These are phyloP conservation scores for Athene noctua DNA, from an alignment of 2,113 vertebrate species.

Conservation along the genomic window DNA sequence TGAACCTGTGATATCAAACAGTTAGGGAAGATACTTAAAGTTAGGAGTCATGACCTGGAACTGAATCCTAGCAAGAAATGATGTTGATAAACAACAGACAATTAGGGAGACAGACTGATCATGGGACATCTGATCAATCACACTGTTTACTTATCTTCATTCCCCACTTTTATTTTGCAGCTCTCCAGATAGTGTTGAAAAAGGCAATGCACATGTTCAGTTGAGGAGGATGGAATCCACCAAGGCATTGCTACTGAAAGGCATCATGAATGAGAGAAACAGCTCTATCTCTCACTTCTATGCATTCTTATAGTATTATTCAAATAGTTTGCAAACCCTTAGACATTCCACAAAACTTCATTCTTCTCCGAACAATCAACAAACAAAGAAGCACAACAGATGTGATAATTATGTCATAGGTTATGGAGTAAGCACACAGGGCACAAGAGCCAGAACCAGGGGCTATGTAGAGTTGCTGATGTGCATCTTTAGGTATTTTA, in stretches of 20 bases:
- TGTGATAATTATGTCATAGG: background rate
- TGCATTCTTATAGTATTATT: background rate
- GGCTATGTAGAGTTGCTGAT: background rate
- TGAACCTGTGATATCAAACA: background rate
- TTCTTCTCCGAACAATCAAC: background rate
- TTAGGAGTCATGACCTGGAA: background rate
- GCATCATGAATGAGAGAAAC: background rate
- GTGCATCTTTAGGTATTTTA: background rate
- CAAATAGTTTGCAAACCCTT: background rate
- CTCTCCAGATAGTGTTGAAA: background rate
- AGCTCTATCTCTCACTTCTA: background rate
- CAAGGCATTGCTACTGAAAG: background rate
- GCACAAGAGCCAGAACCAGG: background rate
- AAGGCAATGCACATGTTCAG: background rate
- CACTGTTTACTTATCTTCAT: background rate
- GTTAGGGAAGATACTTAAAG: background rate
- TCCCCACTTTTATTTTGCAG: background rate
- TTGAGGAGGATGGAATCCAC: background rate
- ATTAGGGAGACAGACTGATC: background rate
- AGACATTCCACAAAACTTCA: background rate
- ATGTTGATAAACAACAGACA: background rate
- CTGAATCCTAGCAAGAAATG: background rate
- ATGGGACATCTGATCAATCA: background rate
- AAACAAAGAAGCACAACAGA: background rate
- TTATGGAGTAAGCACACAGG: background rate